Conservation (phyloP, 2,888 invertebrate species). For the Euzophera pinguis region DNA sequence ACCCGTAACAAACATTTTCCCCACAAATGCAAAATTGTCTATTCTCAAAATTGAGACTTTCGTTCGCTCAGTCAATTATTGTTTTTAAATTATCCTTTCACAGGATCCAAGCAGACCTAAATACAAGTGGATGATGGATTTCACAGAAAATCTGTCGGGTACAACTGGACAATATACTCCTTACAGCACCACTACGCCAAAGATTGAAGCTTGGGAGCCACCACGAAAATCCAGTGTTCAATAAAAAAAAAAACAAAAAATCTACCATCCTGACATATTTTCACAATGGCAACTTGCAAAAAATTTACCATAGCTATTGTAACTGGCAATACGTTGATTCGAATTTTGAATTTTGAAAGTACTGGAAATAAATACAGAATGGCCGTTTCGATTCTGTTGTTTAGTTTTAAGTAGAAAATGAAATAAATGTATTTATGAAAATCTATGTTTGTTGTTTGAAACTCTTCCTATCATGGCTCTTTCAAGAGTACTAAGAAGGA, state of each 20-base stretch:
- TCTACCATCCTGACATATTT: not conserved
- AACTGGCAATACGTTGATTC: not conserved
- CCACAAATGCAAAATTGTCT: too few species aligned
- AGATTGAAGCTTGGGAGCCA: conserved; percentile 92
- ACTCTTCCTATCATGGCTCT: too few species aligned
- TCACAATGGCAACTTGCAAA: not conserved
- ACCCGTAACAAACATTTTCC: too few species aligned
- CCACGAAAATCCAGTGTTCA: conserved; percentile 34
- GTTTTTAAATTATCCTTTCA: not conserved
- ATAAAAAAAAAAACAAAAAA: not conserved
- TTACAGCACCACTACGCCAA: conserved; percentile 92
- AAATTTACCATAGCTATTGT: not conserved
- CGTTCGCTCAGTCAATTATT: too few species aligned
- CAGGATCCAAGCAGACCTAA: conserved; percentile 87
- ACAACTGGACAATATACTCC: conserved; percentile 91
- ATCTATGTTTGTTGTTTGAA: not conserved
- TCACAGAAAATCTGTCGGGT: conserved; percentile 91
- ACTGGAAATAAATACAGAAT: not conserved
- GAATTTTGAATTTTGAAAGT: too few species aligned
- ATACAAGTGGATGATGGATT: conserved; percentile 92
- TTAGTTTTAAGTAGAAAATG: conserved; percentile 62
- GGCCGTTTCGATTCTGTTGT: conserved; percentile 18
- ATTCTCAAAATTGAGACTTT: too few species aligned
- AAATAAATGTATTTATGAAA: conserved; percentile 39
- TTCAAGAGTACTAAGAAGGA: too few species aligned